These are phyloP conservation scores for Temnothorax rugatulus DNA, from an alignment of 2,888 invertebrate species.

Conservation along the genomic window DNA sequence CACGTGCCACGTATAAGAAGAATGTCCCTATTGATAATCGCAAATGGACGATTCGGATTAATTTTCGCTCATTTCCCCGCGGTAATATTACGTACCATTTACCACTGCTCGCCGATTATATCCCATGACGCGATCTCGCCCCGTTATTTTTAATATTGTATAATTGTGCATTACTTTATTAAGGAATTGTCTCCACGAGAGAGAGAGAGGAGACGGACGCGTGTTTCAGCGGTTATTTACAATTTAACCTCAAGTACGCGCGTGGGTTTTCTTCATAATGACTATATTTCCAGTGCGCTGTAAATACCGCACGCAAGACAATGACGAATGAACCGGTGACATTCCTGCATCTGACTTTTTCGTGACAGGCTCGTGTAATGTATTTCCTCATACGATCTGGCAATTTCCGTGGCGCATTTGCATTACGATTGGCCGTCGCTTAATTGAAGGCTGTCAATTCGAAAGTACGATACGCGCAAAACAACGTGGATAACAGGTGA, in stretches of 20 bases:
- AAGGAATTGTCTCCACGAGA: background rate
- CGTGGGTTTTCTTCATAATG: slow-evolving; percentile 16
- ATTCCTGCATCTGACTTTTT: slow-evolving; percentile 44
- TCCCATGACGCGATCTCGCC: background rate
- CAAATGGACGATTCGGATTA: slow-evolving; percentile 1
- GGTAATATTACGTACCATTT: background rate
- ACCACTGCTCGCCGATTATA: background rate
- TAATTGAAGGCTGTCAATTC: slow-evolving; percentile 48
- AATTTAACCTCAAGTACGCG: slow-evolving; percentile 5
- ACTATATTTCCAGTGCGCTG: slow-evolving; percentile 18
- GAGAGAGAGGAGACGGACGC: background rate
- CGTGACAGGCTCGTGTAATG: slow-evolving; percentile 23
- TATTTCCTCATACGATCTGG: slow-evolving; percentile 14
- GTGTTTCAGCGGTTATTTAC: slow-evolving; percentile 2
- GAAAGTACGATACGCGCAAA: slow-evolving; percentile 21
- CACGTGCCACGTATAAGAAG: slow-evolving; percentile 32
- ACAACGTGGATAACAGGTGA: slow-evolving; percentile 29
- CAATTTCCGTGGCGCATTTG: slow-evolving; percentile 35
- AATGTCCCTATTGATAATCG: slow-evolving; percentile 35
- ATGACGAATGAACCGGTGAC: slow-evolving; percentile 37
- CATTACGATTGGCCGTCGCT: slow-evolving; percentile 33
- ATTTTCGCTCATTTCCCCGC: background rate
- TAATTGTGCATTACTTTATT: slow-evolving; percentile 18
- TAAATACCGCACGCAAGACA: slow-evolving; percentile 44
- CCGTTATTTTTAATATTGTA: slow-evolving; percentile 26